These are phyloP conservation scores for Pogoniulus pusillus DNA, from an alignment of 2,797 vertebrate species.

Conservation along the genomic window DNA sequence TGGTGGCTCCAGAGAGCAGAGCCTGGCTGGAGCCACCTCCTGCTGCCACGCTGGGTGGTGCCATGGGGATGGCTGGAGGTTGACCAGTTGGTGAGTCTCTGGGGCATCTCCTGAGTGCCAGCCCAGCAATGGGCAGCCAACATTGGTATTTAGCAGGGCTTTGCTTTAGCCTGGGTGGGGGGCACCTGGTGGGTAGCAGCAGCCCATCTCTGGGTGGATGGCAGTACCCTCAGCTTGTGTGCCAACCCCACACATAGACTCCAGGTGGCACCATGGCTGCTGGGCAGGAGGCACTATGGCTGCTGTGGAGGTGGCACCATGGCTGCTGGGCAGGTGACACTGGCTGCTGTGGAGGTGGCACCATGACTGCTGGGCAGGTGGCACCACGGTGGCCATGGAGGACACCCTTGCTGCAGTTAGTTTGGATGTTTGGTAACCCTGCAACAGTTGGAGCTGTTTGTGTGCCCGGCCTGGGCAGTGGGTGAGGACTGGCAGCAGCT, in stretches of 20 bases:
- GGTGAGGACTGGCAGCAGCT: slow-evolving; percentile 3
- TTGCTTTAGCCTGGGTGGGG: no score
- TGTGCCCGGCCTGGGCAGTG: not conserved
- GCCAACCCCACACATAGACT: no score
- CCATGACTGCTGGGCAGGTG: no score
- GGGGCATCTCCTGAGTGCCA: not conserved
- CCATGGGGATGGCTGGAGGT: not conserved
- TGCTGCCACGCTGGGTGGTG: not conserved
- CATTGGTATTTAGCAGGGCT: no score
- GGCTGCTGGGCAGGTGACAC: not conserved
- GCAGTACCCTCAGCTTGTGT: no score
- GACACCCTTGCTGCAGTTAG: not conserved
- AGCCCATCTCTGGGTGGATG: no score
- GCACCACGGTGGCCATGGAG: no score
- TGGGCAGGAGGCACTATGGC: no score
- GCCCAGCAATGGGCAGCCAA: accelerated
- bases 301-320: no score
- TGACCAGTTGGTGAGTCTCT: not conserved
- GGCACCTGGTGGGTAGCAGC: no score
- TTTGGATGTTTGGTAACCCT: not conserved
- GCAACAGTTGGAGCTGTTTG: not conserved
- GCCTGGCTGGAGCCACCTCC: accelerated
- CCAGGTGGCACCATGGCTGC: no score
- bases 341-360: not conserved
- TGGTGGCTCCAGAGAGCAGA: not conserved